Percentiles rank a stretch among this genome's conserved stretches.
phyloP scores from a whole-genome alignment of 2,113 vertebrate genomes.

The Antechinus flavipes region DNA sequence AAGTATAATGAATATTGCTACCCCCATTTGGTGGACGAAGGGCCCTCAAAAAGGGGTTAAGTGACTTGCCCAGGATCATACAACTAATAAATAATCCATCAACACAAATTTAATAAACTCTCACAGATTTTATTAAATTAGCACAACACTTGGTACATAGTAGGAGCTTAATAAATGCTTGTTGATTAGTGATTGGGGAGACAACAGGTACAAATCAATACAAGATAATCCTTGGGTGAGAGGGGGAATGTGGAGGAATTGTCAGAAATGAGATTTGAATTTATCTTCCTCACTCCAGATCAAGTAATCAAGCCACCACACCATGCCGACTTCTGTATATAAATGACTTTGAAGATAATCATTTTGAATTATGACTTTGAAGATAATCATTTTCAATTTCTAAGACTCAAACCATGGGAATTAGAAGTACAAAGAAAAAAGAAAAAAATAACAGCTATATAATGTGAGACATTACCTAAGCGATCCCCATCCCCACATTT shows the following conservation, averaged over 20 bases:
- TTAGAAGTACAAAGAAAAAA: slow-evolving; percentile 23
- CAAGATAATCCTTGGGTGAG: background rate
- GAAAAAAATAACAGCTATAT: background rate
- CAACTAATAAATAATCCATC: background rate
- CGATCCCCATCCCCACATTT: background rate
- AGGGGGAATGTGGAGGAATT: background rate
- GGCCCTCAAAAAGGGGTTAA: background rate
- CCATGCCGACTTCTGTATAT: background rate
- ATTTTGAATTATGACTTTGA: slow-evolving; percentile 30
- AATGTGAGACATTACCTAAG: background rate
- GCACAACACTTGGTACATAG: background rate
- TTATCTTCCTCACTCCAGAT: background rate
- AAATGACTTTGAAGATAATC: slow-evolving; percentile 40
- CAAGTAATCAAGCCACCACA: background rate
- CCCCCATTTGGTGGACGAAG: background rate
- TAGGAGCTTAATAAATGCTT: background rate
- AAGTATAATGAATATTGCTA: background rate
- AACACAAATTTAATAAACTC: background rate
- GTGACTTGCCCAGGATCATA: background rate
- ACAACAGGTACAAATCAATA: background rate
- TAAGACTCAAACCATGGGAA: slow-evolving; percentile 32
- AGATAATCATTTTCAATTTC: background rate
- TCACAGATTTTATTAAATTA: background rate
- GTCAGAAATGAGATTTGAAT: no score
- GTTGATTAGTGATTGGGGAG: background rate